Conservation (phyloP, 2,113 vertebrate genomes). For the Promerops cafer region DNA sequence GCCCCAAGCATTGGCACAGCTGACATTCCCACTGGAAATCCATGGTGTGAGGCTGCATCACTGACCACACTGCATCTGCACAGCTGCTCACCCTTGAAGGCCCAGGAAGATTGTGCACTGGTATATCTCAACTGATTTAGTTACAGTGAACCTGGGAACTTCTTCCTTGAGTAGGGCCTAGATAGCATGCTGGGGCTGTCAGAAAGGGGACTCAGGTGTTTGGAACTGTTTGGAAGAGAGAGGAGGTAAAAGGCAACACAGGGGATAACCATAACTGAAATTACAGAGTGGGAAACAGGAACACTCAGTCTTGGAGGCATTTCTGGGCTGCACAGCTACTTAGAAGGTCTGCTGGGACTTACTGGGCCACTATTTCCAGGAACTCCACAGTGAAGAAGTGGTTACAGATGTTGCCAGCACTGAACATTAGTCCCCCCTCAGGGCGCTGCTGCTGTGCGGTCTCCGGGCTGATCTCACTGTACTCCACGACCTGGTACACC, state of each 20-base stretch:
- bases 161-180: not conserved
- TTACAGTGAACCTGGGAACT: not conserved
- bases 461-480: constrained; percentile 85
- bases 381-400: constrained; percentile 90
- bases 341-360: constrained; percentile 38
- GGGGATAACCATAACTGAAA: not conserved
- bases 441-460: constrained; percentile 58
- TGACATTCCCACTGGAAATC: not conserved
- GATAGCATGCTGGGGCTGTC: not conserved
- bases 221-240: not conserved
- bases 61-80: not conserved
- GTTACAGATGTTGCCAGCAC: constrained; percentile 90
- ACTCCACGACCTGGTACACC: constrained; percentile 88
- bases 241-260: not conserved
- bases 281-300: not conserved
- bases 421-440: constrained; percentile 76
- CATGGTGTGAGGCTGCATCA: not conserved
- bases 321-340: not conserved
- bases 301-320: not conserved
- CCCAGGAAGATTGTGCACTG: not conserved
- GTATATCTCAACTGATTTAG: not conserved
- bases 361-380: constrained; percentile 79
- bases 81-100: not conserved
- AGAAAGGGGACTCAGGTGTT: not conserved
- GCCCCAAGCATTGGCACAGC: not conserved